Percentiles rank a stretch among this genome's conserved stretches.
Evolutionary conservation across 2,113 vertebrate genomes (phyloP).

Genomic region (Piaya cayana): DNA sequence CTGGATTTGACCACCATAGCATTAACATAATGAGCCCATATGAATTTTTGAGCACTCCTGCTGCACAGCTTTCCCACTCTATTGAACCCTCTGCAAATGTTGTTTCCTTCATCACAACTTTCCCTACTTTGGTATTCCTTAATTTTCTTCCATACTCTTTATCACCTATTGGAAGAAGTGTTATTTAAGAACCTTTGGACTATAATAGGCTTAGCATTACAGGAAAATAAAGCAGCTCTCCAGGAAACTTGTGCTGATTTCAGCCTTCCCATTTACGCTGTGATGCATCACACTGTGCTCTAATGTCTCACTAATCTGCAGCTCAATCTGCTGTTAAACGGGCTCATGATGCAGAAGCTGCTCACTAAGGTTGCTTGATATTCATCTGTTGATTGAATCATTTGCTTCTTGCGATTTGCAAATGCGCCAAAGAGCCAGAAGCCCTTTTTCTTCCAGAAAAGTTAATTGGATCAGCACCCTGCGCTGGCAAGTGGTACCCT

Average conservation of each 20-base stretch:
- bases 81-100: neutral
- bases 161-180: conserved; percentile 44
- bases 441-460: conserved; percentile 52
- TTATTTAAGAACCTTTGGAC: conserved; percentile 71
- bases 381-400: conserved; percentile 46
- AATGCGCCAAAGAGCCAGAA: conserved; percentile 17
- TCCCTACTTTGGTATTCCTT: conserved; percentile 16
- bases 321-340: conserved; percentile 73
- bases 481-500: neutral
- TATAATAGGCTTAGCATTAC: conserved; percentile 63
- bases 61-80: neutral
- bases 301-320: conserved; percentile 71
- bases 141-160: conserved; percentile 30
- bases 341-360: conserved; percentile 25
- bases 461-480: conserved; percentile 60
- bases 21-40: neutral
- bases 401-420: conserved; percentile 9
- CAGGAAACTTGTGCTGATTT: conserved; percentile 67
- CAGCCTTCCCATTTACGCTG: conserved; percentile 63
- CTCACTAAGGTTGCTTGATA: conserved; percentile 38
- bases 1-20: neutral
- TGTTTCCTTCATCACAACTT: neutral
- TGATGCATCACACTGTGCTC: conserved; percentile 67
- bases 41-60: neutral
- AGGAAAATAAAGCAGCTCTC: conserved; percentile 62